Evolutionary conservation across 2,888 invertebrate genomes (phyloP), one percentile per base, ranked within the genome.

Genomic region (Dicyrtomina minuta): DNA sequence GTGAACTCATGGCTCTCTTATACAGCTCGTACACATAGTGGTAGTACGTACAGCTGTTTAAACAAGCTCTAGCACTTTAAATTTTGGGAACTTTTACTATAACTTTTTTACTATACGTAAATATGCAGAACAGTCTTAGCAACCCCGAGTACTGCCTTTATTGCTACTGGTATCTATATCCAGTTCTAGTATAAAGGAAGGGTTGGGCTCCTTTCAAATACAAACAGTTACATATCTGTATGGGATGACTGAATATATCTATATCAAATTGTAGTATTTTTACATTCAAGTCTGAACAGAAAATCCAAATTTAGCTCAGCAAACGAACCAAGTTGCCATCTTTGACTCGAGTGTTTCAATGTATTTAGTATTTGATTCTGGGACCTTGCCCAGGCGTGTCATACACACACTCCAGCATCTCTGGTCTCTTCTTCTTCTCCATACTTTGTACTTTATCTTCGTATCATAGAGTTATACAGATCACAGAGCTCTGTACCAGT

Each of bases 301-400:
- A 68, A 59, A 58, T 71, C 70, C 70, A 71, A 71, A 68, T 71
- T 71, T 71, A 67, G 70, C 60, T 26, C 68, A 68, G 61, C 27
- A 49, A 33, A 56, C 6, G 43, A 39, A 22, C 20, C 41, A 46
- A n/a, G 27, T 41, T 56, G 27, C 46, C 66, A 26, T 66, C 58
- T 58, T 46, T 22, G 56, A 41, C 58, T 66, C 53, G 64, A 27
- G 39, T 56, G 41, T 66, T 43, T 66, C 39, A n/a, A 4, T 15
- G 4, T 39, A 12, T 41, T 43, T 60, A 12, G 13, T 69, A 64
- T 72, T 72, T 67, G 67, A 70, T 66, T 64, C 72, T 72, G 72
- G 72, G 72, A 70, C 70, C 70, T 67, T 72, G 72, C 72, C 72
- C 72, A 72, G 70, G 58, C 61, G 43, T 33, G 17, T 24, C 58